phyloP scores from a whole-genome alignment of 2,888 invertebrate genomes.

The Chironomus riparius region DNA sequence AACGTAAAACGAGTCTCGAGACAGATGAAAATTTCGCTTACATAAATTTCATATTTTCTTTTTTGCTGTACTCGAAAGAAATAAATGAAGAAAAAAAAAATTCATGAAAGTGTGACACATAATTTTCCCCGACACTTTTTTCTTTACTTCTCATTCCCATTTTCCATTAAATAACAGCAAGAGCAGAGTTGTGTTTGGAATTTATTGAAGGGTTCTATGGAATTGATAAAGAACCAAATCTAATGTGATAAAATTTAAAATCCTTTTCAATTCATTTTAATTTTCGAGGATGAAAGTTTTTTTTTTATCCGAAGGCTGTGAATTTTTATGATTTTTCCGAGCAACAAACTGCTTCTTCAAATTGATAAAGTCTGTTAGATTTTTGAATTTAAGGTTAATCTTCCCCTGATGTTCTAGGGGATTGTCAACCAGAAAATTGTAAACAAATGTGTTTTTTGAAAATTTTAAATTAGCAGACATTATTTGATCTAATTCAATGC shows the following conservation, averaged over 20 bases:
- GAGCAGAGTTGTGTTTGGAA: too few species aligned
- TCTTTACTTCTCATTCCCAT: background rate
- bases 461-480: too few species aligned
- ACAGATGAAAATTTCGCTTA: conserved; percentile 10
- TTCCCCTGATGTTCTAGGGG: too few species aligned
- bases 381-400: too few species aligned
- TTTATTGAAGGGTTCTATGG: too few species aligned
- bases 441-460: too few species aligned
- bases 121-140: background rate
- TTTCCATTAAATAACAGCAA: too few species aligned
- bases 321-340: too few species aligned
- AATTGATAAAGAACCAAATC: background rate
- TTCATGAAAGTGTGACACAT: conserved; percentile 8
- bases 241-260: background rate
- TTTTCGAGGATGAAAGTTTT: background rate
- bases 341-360: too few species aligned
- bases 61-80: background rate
- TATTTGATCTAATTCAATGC: too few species aligned
- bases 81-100: background rate
- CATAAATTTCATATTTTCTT: background rate
- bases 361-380: too few species aligned
- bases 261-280: background rate
- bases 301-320: background rate
- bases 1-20: background rate
- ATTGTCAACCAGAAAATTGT: too few species aligned